Conservation (phyloP, 2,888 invertebrate species). For the Malacosoma neustria region DNA sequence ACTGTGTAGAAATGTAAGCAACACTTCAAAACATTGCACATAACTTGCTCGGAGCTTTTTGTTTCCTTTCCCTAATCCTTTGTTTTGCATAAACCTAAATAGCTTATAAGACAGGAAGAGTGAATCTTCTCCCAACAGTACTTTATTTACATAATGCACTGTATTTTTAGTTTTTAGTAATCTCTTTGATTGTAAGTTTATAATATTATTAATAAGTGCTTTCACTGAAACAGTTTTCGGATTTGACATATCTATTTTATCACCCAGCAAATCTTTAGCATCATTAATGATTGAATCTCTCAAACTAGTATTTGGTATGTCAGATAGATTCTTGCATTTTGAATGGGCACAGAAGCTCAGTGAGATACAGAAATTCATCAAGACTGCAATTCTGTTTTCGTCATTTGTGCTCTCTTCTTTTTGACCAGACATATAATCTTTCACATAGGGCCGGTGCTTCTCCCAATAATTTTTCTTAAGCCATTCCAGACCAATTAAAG, state of each 20-base stretch:
- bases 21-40: conserved; percentile 67
- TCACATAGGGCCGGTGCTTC: conserved; percentile 62
- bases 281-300: conserved; percentile 47
- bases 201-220: conserved; percentile 33
- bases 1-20: conserved; percentile 66
- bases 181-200: conserved; percentile 36
- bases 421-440: conserved; percentile 49
- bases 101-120: conserved; percentile 49
- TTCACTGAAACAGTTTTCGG: conserved; percentile 38
- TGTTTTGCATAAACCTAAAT: conserved; percentile 30
- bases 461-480: conserved; percentile 80
- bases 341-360: conserved; percentile 52
- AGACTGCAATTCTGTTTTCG: conserved; percentile 33
- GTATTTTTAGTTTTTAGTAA: conserved; percentile 32
- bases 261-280: conserved; percentile 43
- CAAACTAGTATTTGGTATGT: conserved; percentile 43
- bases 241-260: conserved; percentile 38
- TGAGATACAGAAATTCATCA: conserved; percentile 51
- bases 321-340: conserved; percentile 42
- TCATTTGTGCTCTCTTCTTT: conserved; percentile 26
- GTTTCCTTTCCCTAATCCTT: conserved; percentile 25
- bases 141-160: conserved; percentile 28
- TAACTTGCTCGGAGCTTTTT: conserved; percentile 33
- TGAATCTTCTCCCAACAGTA: conserved; percentile 43
- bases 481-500: conserved; percentile 79